These are phyloP conservation scores for Phyllotis vaccarum DNA, from an alignment of 2,797 vertebrate species.

Conservation along the genomic window DNA sequence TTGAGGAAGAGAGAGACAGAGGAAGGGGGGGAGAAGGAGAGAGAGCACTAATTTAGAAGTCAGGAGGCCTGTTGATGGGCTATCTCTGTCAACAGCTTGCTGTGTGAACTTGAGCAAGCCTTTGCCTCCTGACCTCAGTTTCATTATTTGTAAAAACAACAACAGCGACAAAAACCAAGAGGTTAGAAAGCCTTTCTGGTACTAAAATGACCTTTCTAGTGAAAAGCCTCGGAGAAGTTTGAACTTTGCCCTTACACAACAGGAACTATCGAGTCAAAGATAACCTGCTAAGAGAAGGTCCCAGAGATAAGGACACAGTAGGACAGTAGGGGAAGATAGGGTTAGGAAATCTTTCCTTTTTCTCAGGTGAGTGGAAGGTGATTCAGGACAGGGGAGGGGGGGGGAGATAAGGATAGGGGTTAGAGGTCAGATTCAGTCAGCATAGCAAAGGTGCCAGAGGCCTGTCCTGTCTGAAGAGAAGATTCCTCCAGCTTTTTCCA, in stretches of 20 bases:
- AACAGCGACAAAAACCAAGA: not conserved
- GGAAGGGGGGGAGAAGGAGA: not conserved
- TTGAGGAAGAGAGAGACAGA: not conserved
- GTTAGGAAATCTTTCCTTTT: conserved; percentile 23
- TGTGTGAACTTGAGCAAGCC: not conserved
- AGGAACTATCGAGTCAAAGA: conserved; percentile 15
- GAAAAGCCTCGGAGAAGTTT: conserved; percentile 28
- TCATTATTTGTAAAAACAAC: conserved; percentile 38
- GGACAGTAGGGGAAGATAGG: conserved; percentile 19
- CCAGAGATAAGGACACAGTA: not conserved
- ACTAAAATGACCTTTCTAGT: conserved; percentile 45
- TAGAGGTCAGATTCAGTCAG: not conserved
- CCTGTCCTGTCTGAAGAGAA: not conserved
- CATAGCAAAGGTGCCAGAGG: not conserved
- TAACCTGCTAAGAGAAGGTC: conserved; percentile 39
- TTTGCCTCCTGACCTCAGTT: conserved; percentile 10
- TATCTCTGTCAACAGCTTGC: not conserved
- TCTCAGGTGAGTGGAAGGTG: conserved; percentile 30
- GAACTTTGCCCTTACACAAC: conserved; percentile 50
- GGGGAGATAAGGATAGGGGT: not conserved
- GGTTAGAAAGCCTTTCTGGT: conserved; percentile 46
- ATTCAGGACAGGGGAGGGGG: not conserved
- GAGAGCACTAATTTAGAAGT: not conserved
- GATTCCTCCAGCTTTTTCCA: not conserved
- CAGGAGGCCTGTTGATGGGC: not conserved